Evolutionary conservation across 2,888 invertebrate species (phyloP).

Genomic region (Stegana nigrithorax): DNA sequence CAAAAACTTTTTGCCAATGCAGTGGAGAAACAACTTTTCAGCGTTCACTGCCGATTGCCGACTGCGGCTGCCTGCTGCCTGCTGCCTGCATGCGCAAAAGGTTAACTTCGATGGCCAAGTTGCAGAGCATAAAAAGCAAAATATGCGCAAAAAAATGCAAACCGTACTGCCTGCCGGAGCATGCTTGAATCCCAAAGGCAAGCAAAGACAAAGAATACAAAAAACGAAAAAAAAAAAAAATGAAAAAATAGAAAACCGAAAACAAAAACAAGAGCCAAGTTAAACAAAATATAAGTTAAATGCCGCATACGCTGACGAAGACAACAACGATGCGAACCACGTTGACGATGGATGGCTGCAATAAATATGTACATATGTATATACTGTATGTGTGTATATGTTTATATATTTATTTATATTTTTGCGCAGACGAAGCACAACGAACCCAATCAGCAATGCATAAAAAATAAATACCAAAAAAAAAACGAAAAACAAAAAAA

Average conservation of each 20-base stretch:
- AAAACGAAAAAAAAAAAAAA: too few species aligned
- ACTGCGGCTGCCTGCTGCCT: neutral
- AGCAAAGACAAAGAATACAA: neutral
- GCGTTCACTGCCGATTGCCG: too few species aligned
- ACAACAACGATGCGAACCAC: neutral
- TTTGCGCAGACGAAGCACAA: conserved; percentile 8
- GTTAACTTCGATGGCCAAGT: neutral
- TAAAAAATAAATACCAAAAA: neutral
- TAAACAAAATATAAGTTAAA: neutral
- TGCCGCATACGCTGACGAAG: neutral
- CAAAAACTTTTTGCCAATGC: neutral
- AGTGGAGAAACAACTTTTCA: neutral
- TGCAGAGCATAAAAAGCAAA: neutral
- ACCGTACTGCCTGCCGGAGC: too few species aligned
- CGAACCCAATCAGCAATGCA: conserved; percentile 7
- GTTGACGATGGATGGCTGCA: too few species aligned
- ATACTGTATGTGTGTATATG: neutral
- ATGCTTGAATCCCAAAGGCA: neutral
- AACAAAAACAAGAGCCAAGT: neutral
- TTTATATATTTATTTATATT: neutral
- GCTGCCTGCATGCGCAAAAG: conserved; percentile 2
- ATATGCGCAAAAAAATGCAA: neutral
- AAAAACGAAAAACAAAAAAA: neutral
- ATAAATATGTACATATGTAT: neutral
- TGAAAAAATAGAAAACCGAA: conserved; percentile 31